These are phyloP conservation scores for Argyrosomus regius DNA, from an alignment of 2,797 vertebrate species.

Conservation along the genomic window DNA sequence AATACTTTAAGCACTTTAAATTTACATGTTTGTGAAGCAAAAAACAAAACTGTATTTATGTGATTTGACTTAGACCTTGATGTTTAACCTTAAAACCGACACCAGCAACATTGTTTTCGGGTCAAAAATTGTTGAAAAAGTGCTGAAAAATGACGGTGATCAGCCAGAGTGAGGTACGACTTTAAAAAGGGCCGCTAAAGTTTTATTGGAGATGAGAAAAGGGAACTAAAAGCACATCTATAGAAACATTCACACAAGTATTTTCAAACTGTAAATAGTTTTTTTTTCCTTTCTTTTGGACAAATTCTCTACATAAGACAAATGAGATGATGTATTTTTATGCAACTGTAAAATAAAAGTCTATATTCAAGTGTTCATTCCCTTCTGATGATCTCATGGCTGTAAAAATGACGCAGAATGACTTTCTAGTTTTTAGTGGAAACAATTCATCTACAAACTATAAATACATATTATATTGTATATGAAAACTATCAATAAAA, in stretches of 20 bases:
- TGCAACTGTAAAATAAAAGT: conserved; percentile 73
- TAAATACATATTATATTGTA: conserved; percentile 79
- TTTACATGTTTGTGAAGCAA: not conserved
- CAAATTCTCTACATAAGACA: conserved; percentile 66
- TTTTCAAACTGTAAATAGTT: conserved; percentile 80
- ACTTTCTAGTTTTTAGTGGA: conserved; percentile 70
- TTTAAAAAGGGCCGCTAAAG: conserved; percentile 58
- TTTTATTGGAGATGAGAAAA: conserved; percentile 49
- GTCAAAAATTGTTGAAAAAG: not conserved
- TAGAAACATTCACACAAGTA: conserved; percentile 57
- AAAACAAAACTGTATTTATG: not conserved
- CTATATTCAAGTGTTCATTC: conserved; percentile 79
- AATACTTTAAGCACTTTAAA: conserved; percentile 34
- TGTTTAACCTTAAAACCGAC: too few relatives aligned
- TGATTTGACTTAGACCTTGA: not conserved
- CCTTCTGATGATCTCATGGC: conserved; percentile 65
- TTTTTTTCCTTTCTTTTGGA: conserved; percentile 51
- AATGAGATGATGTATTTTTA: conserved; percentile 83
- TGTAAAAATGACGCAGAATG: conserved; percentile 68
- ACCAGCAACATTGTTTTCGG: not conserved
- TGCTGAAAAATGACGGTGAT: not conserved
- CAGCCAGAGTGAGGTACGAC: conserved; percentile 19
- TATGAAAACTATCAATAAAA: conserved; percentile 81
- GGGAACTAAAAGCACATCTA: conserved; percentile 72
- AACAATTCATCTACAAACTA: conserved; percentile 68